Evolutionary conservation across 2,888 invertebrate genomes (phyloP), one percentile per base, ranked within the genome.

Genomic region (Unio pictorum): DNA sequence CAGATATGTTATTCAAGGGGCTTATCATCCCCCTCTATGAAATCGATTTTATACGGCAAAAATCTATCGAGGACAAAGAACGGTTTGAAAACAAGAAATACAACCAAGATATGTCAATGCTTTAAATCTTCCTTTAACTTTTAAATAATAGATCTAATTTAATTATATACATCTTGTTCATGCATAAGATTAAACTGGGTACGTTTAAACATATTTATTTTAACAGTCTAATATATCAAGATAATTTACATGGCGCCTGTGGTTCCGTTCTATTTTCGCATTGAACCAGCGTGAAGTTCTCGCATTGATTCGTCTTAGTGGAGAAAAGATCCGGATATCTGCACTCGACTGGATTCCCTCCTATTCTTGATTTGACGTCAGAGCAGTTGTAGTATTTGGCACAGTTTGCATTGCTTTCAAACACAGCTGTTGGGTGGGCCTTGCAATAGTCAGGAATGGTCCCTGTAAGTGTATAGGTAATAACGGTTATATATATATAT

Each of bases 331-430:
- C 74, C 61, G 79, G 79, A 54, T 79, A 79, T 6, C 28, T 58
- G 58, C 79, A 79, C 62, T 79, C 79, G 34, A 56, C 72, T 18
- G 73, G 68, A 23, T 64, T 20, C 58, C 70, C 62, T 7, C 72
- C 57, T 62, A 62, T 64, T 20, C 61, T 45, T 8, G 73, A 66
- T 54, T 63, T n/a, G n/a, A 66, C 55, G 17, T 67, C 62, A 18
- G 78, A 73, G 63, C 78, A 78, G 71, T 75, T 79, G 60, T 71
- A 76, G 58, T 68, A 79, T n/a, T 73, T 75, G n/a, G 77, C 80
- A 71, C 80, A 78, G 61, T 76, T 80, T 62, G 73, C 76, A 15
- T 73, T 68, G 61, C 68, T 70, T 17, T 72, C 67, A 18, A 77
- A 59, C 5, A 80, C 67, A 26, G 61, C 73, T 8, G 26, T 63